Evolutionary conservation across 1,140 invertebrate genomes (phyloP), one percentile per base, ranked within the genome.

Genomic region (Drepana arcuata): DNA sequence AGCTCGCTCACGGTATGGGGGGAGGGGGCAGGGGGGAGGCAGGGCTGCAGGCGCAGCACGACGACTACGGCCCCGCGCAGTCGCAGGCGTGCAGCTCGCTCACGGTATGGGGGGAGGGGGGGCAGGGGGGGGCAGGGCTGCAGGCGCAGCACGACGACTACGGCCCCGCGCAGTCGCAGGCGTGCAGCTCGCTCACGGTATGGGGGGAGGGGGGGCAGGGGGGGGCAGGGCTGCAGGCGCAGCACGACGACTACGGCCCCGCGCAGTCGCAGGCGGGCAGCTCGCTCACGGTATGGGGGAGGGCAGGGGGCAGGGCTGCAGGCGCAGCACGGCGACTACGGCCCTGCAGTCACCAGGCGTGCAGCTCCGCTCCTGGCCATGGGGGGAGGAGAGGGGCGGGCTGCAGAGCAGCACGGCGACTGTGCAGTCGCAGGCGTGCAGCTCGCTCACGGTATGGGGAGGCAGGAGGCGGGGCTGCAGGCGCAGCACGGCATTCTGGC

Each of bases 251-350:
- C 12, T 55, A 74, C 34, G 64, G 43, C 23, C 72, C 75, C 28
- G 70, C 67, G 10, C 46, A 40, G 15, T 11, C 51, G 1, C 38
- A 32, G 12, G 62, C 66, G 2, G 32, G 39, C 2, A 10, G 13
- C 14, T 34, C 64, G 7, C 52, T 79, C 2, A 21, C 41, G 14
- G 67, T 69, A 35, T n/a, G n/a, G 50, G 10, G 45, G 47, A 16
- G 49, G 75, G 51, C 31, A 73, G 46, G 64, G 71, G 5, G 55
- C 58, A 1, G 75, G 74, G 74, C 48, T 79, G 47, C 47, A 61
- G 30, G 71, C 71, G 14, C 49, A 34, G 16, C 42, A 69, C 45
- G 74, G 75, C 41, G 64, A 64, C 12, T 55, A 74, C 34, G 64
- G 43, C 23, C 72, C 75, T 26, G 70, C 67, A n/a, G n/a, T n/a